Evolutionary conservation across 2,888 invertebrate species (phyloP).

Genomic region (Embidobia sp.): DNA sequence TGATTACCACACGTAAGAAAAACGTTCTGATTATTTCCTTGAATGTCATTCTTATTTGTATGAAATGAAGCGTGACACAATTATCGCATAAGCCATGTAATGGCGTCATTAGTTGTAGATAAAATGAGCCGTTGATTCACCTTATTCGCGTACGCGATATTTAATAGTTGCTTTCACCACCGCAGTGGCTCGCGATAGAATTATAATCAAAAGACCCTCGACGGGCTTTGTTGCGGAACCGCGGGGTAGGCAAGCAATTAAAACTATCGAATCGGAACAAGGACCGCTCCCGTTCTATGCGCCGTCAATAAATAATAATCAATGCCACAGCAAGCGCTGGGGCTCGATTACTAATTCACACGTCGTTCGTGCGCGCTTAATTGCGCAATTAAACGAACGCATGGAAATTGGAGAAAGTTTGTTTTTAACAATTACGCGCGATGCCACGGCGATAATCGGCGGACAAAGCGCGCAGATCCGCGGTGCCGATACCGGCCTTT

Average conservation of each 20-base stretch:
- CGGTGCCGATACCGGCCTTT: not conserved
- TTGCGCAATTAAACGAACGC: not conserved
- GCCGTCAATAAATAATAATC: not conserved
- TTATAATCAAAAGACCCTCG: conserved; percentile 39
- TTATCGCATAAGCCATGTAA: conserved; percentile 56
- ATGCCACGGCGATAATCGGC: not conserved
- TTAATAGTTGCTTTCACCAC: conserved; percentile 60
- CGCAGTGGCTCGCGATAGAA: conserved; percentile 9
- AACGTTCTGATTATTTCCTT: conserved; percentile 43
- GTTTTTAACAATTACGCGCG: not conserved
- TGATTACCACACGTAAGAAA: conserved; percentile 32
- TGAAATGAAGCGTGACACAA: conserved; percentile 59
- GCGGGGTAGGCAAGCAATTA: conserved; percentile 3
- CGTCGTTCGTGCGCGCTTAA: not conserved
- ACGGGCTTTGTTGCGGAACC: conserved; percentile 23
- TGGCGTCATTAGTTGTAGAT: conserved; percentile 55
- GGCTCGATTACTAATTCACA: not conserved
- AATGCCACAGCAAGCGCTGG: not conserved
- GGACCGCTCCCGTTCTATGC: not conserved
- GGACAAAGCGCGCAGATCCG: conserved; percentile 3
- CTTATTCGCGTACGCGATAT: conserved; percentile 45
- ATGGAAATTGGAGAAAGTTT: conserved; percentile 2
- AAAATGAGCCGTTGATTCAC: conserved; percentile 56
- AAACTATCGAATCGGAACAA: conserved; percentile 21
- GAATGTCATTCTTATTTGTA: conserved; percentile 52